phyloP scores from a whole-genome alignment of 1,140 invertebrate species.

The Teleogryllus occipitalis region DNA sequence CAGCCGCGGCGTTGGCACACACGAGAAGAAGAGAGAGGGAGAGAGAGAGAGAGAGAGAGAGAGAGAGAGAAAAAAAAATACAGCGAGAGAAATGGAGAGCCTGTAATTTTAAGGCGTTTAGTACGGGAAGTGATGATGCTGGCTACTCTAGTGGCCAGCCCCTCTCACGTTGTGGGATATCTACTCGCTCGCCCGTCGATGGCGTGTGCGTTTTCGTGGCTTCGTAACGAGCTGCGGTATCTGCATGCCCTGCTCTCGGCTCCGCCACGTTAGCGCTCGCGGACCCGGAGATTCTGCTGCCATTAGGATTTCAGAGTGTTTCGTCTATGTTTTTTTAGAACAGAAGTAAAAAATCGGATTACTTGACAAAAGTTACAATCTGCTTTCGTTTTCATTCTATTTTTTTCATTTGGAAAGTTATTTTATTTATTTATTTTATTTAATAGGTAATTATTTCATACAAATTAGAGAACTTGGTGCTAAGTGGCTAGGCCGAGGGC shows the following conservation, averaged over 20 bases:
- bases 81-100: background rate
- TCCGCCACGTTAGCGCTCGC: background rate
- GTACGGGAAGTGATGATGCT: background rate
- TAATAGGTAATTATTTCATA: too few relatives aligned
- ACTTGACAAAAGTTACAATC: too few relatives aligned
- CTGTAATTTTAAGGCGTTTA: slow-evolving; percentile 1
- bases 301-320: background rate
- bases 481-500: too few relatives aligned
- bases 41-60: background rate
- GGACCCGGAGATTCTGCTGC: background rate
- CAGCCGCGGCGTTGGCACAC: too few relatives aligned
- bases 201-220: too few relatives aligned
- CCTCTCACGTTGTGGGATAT: background rate
- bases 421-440: too few relatives aligned
- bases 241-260: background rate
- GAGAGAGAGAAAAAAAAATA: background rate
- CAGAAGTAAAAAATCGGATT: too few relatives aligned
- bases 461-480: too few relatives aligned
- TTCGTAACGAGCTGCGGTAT: background rate
- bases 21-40: background rate
- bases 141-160: background rate
- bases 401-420: too few relatives aligned
- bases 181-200: too few relatives aligned
- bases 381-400: too few relatives aligned
- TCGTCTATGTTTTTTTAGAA: too few relatives aligned